Conservation (phyloP, 2,113 vertebrate species). For the Trematocara nigrifrons region DNA sequence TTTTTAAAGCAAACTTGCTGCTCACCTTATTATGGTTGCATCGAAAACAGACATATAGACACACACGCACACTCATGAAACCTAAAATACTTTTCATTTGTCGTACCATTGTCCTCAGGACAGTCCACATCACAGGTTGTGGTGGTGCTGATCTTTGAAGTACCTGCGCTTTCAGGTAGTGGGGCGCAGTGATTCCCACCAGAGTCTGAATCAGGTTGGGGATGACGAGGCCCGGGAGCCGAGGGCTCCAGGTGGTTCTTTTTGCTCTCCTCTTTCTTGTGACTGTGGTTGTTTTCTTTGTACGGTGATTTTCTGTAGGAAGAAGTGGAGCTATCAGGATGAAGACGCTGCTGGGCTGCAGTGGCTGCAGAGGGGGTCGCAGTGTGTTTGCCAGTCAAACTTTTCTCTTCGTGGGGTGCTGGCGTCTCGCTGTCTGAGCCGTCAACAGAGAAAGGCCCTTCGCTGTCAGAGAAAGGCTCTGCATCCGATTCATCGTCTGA, state of each 20-base stretch:
- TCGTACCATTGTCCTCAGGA: slow-evolving; percentile 81
- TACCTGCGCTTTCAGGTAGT: slow-evolving; percentile 39
- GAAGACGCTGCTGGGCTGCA: slow-evolving; percentile 41
- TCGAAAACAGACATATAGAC: neutral
- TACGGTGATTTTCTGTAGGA: slow-evolving; percentile 87
- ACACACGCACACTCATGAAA: neutral
- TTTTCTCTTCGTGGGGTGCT: slow-evolving; percentile 60
- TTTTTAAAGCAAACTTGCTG: neutral
- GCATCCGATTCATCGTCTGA: slow-evolving; percentile 95
- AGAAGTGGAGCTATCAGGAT: slow-evolving; percentile 67
- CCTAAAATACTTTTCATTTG: neutral
- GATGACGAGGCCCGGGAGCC: slow-evolving; percentile 50
- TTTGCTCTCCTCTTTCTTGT: slow-evolving; percentile 90
- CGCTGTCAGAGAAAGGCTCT: slow-evolving; percentile 94
- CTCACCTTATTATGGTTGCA: neutral
- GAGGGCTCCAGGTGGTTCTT: slow-evolving; percentile 82
- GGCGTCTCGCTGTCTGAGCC: slow-evolving; percentile 84
- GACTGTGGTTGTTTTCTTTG: slow-evolving; percentile 86
- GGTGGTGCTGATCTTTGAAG: slow-evolving; percentile 47
- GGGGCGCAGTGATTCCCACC: slow-evolving; percentile 74
- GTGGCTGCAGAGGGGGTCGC: neutral
- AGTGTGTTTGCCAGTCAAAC: slow-evolving; percentile 44
- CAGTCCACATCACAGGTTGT: slow-evolving; percentile 70
- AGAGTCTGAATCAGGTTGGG: slow-evolving; percentile 61
- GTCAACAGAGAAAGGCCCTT: slow-evolving; percentile 94